Conservation (phyloP, 1,140 invertebrate species). For the Ylistrum balloti region DNA sequence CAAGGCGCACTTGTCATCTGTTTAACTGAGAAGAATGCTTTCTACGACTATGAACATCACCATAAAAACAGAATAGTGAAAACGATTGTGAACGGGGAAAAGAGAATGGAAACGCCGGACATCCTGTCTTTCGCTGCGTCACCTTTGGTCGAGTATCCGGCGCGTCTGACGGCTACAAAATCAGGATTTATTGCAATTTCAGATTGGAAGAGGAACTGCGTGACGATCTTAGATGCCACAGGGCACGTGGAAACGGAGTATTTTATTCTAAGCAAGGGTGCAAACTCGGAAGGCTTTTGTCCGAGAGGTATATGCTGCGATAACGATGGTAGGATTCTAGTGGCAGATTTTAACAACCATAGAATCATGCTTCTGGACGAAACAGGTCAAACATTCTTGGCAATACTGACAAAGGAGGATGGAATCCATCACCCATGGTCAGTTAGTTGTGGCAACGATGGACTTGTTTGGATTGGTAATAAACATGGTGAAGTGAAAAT, state of each 20-base stretch:
- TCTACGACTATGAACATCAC: conserved; percentile 58
- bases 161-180: conserved; percentile 49
- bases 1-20: conserved; percentile 46
- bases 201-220: conserved; percentile 61
- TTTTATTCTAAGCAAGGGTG: neutral
- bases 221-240: conserved; percentile 52
- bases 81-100: conserved; percentile 44
- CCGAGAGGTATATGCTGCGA: conserved; percentile 58
- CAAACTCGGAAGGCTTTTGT: conserved; percentile 20
- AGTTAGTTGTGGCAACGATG: conserved; percentile 45
- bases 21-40: conserved; percentile 62
- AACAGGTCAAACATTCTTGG: conserved; percentile 15
- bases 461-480: conserved; percentile 56
- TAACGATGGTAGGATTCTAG: conserved; percentile 43
- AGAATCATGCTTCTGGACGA: conserved; percentile 55
- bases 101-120: conserved; percentile 54
- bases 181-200: conserved; percentile 56
- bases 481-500: conserved; percentile 43
- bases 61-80: conserved; percentile 59
- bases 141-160: conserved; percentile 60
- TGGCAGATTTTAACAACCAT: conserved; percentile 57
- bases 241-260: conserved; percentile 57
- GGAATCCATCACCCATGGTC: conserved; percentile 59
- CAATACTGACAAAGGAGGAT: conserved; percentile 46
- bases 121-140: conserved; percentile 50